phyloP scores from a whole-genome alignment of 1,140 invertebrate species.

The Prorops nasuta region DNA sequence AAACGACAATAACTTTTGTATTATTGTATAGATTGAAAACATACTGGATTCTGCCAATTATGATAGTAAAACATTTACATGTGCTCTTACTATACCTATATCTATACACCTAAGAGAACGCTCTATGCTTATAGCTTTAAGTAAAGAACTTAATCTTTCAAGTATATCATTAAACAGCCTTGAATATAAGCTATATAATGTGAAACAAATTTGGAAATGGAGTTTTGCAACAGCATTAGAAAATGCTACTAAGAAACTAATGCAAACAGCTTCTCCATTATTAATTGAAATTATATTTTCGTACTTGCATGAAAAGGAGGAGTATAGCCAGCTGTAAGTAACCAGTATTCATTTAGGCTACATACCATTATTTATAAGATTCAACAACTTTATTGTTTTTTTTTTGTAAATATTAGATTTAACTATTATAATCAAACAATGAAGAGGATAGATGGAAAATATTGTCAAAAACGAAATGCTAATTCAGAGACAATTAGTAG shows the following conservation, averaged over 20 bases:
- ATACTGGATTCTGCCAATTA: constrained; percentile 42
- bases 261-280: constrained; percentile 50
- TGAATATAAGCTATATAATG: constrained; percentile 42
- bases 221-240: constrained; percentile 54
- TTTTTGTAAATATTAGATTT: background rate
- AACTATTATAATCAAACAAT: constrained; percentile 6
- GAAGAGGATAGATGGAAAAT: constrained; percentile 35
- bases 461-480: constrained; percentile 39
- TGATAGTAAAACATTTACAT: constrained; percentile 54
- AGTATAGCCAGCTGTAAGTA: constrained; percentile 60
- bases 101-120: constrained; percentile 52
- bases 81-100: constrained; percentile 55
- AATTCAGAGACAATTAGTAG: constrained; percentile 53
- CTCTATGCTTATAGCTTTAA: constrained; percentile 50
- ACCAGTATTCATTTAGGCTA: constrained; percentile 11
- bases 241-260: constrained; percentile 46
- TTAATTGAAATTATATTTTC: constrained; percentile 56
- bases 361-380: constrained; percentile 23
- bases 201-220: constrained; percentile 71
- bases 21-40: constrained; percentile 39
- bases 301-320: constrained; percentile 57
- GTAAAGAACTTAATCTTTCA: constrained; percentile 31
- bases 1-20: constrained; percentile 14
- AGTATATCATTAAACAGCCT: constrained; percentile 18
- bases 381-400: constrained; percentile 1